Evolutionary conservation across 2,113 vertebrate species (phyloP).

Genomic region (Haemorhous mexicanus): DNA sequence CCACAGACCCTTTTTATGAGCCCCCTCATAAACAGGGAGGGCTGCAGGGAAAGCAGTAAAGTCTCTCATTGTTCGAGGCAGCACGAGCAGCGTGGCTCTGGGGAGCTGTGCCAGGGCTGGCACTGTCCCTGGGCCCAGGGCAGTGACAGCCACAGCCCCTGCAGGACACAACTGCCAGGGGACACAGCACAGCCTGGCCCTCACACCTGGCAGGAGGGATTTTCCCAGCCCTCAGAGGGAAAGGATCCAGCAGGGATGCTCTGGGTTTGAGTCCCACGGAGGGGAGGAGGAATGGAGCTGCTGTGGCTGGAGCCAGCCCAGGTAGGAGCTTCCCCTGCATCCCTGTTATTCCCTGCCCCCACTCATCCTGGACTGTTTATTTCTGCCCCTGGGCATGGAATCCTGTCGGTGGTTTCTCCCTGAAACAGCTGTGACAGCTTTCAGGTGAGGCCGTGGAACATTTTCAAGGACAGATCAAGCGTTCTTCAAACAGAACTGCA

Average conservation of each 20-base stretch:
- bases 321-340: background rate
- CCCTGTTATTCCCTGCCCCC: background rate
- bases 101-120: background rate
- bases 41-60: slow-evolving; percentile 61
- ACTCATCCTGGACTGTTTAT: background rate
- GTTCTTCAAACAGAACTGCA: background rate
- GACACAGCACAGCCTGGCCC: background rate
- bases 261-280: background rate
- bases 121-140: fast-evolving
- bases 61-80: slow-evolving; percentile 8
- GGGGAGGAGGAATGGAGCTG: background rate
- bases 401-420: fast-evolving
- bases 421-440: background rate
- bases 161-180: background rate
- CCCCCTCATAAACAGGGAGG: slow-evolving; percentile 70
- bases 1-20: slow-evolving; percentile 75
- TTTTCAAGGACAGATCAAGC: background rate
- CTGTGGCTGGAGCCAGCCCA: fast-evolving
- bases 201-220: fast-evolving
- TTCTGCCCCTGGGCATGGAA: background rate
- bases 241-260: background rate
- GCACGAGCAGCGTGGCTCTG: background rate
- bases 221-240: background rate
- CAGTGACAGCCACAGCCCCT: background rate
- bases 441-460: background rate